Percentiles rank a stretch among this genome's conserved stretches.
phyloP scores from a whole-genome alignment of 2,797 vertebrate species.

The Muscicapa comitata region DNA sequence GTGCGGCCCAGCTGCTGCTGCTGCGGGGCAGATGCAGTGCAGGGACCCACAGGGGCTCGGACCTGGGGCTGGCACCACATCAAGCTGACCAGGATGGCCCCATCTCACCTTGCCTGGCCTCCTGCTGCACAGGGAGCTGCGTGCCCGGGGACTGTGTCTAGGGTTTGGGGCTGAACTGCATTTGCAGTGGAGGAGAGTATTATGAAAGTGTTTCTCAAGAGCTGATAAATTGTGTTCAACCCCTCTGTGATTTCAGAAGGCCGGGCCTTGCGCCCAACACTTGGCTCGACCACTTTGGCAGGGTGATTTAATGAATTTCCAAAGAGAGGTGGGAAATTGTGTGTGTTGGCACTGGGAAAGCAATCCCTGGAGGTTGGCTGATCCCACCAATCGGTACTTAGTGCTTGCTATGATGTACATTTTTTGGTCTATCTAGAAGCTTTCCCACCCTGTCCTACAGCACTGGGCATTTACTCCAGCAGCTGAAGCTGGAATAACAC shows the following conservation, averaged over 20 bases:
- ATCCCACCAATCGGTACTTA: neutral
- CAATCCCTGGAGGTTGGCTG: neutral
- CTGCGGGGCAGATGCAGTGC: neutral
- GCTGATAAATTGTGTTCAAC: neutral
- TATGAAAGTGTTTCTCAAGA: constrained; percentile 29
- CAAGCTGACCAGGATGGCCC: neutral
- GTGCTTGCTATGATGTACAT: constrained; percentile 18
- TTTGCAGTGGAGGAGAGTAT: neutral
- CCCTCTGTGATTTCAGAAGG: neutral
- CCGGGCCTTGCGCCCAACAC: neutral
- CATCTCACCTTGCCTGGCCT: neutral
- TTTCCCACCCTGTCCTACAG: constrained; percentile 29
- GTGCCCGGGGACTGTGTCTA: accelerated
- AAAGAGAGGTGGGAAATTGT: neutral
- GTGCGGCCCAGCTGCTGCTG: constrained; percentile 44
- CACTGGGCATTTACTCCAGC: neutral
- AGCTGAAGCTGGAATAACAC: neutral
- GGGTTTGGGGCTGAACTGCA: neutral
- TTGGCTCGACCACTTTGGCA: neutral
- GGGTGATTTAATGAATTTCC: neutral
- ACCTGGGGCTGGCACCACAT: neutral
- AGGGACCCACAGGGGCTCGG: neutral
- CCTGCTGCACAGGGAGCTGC: accelerated
- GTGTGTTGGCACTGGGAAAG: neutral
- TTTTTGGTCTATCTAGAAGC: constrained; percentile 7